Evolutionary conservation across 2,113 vertebrate species (phyloP), one percentile per base, ranked within the genome.

Genomic region (Centrocercus urophasianus): DNA sequence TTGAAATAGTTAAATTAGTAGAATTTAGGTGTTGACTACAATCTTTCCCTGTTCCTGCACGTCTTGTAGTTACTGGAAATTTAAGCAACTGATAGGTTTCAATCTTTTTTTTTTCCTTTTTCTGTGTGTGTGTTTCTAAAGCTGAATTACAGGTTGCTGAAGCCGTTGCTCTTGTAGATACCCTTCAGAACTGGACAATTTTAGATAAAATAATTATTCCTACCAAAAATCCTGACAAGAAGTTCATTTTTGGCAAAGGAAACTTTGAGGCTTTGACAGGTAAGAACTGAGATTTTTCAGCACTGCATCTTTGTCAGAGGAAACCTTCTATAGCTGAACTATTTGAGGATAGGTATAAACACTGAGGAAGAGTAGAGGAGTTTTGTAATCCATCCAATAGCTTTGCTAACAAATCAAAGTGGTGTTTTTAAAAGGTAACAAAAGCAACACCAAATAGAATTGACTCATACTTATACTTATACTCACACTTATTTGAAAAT

Each of bases 91-190:
- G 21, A 5, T 36, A 21, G 40, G 25, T 56, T 36, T 10, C 32
- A 80, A 72, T 28, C 5, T 40, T 59, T 28, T 11, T 38, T 30
- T 43, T 28, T 1, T 19, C 17, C 24, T 43, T 19, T 1, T 25
- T 25, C 28, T 57, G 28, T 57, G 10, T 78, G 14, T 50, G 0
- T 57, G 9, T 75, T 81, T 20, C 32, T 86, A 10, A 91, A 99
- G 98, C 98, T 36, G 98, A 98, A 84, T 96, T 99, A 83, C 99
- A 99, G 97, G 93, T 99, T 89, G 98, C 97, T 0, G 99, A 99
- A 96, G 99, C 99, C 0, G 64, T 95, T 48, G 98, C 98, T 11
- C 98, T 99, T 13, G 97, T 99, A 42, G 97, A 98, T 83, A 98
- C 98, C 1, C 96, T 99, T 95, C 98, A 98, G 22, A 97, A 97